Evolutionary conservation across 2,113 vertebrate genomes (phyloP), one percentile per base, ranked within the genome.

Genomic region (Aphelocoma coerulescens): DNA sequence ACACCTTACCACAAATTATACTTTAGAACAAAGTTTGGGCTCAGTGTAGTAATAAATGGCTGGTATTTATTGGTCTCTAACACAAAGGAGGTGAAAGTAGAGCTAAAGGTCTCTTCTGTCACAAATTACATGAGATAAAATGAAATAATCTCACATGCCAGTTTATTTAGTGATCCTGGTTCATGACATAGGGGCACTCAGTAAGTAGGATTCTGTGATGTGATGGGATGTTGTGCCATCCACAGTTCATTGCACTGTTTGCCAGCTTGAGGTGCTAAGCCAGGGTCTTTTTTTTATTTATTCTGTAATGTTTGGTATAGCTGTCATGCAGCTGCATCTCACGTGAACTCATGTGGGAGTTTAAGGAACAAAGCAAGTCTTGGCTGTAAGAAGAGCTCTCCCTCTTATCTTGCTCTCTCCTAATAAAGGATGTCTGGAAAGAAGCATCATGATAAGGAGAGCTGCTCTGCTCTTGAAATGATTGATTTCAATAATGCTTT

Each of bases 401-500:
- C 52, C 9, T 80, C 49, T 73, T 82, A 22, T 33, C 48, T 71
- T 74, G 15, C 76, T 27, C 52, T 92, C 71, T 89, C 17, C 74
- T 89, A 95, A 79, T 76, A 57, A 89, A 95, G 71, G 82, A 87
- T 83, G 85, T 91, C 91, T 87, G 44, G 67, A 67, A 81, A 73
- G 24, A 81, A 63, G 20, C 18, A 16, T n/a, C 65, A 1, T 69
- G 13, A 43, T 84, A 43, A 93, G 16, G 22, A 77, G 57, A 75
- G 57, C 37, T 39, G 1, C 16, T 14, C 32, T 62, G 39, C 30
- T 33, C 6, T 35, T 80, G 85, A 97, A 82, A 6, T 39, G 9
- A 32, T 3, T 32, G 88, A 39, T 80, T 98, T 98, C 94, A 95
- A 51, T 85, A 33, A 19, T 61, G 73, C 97, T 73, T 93, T 98